A percentile compares a stretch with the other conserved stretches of the same genome.
These are phyloP conservation scores for Cheilosia grossa DNA, from an alignment of 2,888 invertebrate species.

Conservation along the genomic window DNA sequence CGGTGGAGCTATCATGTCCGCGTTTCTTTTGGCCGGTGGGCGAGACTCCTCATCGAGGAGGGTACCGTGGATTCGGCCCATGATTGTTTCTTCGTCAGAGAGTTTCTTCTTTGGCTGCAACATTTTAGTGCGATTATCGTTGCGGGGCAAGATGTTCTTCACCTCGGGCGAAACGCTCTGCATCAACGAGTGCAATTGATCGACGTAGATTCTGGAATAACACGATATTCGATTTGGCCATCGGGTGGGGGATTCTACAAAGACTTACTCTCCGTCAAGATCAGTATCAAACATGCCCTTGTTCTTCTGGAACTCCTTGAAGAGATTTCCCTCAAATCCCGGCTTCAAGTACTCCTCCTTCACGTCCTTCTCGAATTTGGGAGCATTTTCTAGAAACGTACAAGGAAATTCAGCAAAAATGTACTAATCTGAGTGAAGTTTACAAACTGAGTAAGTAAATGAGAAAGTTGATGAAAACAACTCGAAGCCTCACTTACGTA, in stretches of 20 bases:
- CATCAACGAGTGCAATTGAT: conserved; percentile 81
- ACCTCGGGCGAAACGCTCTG: conserved; percentile 81
- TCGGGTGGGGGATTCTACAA: not conserved
- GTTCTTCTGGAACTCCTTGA: conserved; percentile 80
- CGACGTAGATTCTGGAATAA: conserved; percentile 79
- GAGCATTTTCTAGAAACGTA: conserved; percentile 76
- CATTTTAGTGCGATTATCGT: conserved; percentile 77
- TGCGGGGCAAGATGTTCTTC: conserved; percentile 79
- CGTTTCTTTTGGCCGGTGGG: conserved; percentile 77
- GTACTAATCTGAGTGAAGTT: not conserved
- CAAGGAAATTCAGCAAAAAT: conserved; percentile 3
- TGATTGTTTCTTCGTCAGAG: conserved; percentile 81
- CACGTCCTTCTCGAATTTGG: conserved; percentile 81
- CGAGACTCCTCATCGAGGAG: conserved; percentile 78
- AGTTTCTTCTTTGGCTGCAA: conserved; percentile 77
- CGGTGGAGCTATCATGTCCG: conserved; percentile 79
- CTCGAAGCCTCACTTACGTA: too few species aligned
- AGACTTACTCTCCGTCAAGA: conserved; percentile 85
- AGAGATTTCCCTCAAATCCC: conserved; percentile 81
- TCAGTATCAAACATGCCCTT: conserved; percentile 83
- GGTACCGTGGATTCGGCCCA: conserved; percentile 83
- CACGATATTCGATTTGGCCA: not conserved
- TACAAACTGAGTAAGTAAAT: too few species aligned
- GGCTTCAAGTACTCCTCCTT: conserved; percentile 85
- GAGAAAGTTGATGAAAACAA: too few species aligned